phyloP scores from a whole-genome alignment of 2,113 vertebrate species.

The Oriolus oriolus region DNA sequence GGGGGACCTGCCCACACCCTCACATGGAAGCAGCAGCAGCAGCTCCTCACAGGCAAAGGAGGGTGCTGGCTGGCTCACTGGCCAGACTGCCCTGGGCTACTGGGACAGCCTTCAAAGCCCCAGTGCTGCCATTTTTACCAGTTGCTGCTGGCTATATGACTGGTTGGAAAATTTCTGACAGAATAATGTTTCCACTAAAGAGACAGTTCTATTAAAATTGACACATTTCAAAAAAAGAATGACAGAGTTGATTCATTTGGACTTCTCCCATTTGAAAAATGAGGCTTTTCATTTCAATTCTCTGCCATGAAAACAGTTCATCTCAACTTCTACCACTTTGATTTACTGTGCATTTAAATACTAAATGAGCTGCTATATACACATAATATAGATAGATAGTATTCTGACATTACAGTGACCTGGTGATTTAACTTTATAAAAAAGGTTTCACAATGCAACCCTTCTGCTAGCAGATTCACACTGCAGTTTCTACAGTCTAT shows the following conservation, averaged over 20 bases:
- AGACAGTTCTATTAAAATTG: conserved; percentile 44
- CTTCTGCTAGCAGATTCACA: not conserved
- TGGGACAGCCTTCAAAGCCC: not conserved
- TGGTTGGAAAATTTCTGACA: conserved; percentile 49
- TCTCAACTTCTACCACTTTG: not conserved
- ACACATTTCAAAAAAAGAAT: conserved; percentile 21
- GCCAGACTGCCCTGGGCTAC: not conserved
- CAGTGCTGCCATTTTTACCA: conserved; percentile 18
- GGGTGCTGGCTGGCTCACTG: not conserved
- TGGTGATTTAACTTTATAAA: not conserved
- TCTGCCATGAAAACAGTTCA: not conserved
- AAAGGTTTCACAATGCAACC: not conserved
- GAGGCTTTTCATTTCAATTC: not conserved
- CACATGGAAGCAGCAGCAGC: not conserved
- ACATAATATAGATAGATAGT: not conserved
- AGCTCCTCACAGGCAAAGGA: not conserved
- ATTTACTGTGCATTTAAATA: not conserved
- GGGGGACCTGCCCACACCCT: not conserved
- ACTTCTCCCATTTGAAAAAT: not conserved
- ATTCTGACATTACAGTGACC: not conserved
- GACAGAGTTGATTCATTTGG: conserved; percentile 12
- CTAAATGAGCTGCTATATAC: not conserved
- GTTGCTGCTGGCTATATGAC: conserved; percentile 6
- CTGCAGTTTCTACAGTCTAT: not conserved
- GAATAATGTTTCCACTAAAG: conserved; percentile 1